Percentiles rank a stretch among this genome's conserved stretches.
Evolutionary conservation across 2,888 invertebrate genomes (phyloP).

Genomic region (Pheosia gnoma): DNA sequence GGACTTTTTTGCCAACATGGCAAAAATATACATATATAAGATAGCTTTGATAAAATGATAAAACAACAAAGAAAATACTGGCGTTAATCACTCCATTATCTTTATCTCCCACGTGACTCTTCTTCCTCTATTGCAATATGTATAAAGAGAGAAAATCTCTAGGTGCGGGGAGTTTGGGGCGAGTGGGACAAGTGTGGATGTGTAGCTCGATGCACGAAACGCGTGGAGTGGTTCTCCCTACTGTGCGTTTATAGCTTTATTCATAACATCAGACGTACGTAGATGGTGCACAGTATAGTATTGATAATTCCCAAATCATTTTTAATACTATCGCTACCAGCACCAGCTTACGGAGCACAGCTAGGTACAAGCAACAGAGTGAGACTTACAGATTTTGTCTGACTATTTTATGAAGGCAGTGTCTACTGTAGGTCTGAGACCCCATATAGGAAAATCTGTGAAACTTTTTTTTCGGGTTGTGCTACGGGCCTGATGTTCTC

Average conservation of each 20-base stretch:
- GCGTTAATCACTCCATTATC: not conserved
- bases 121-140: constrained; percentile 2
- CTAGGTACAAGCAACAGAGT: too few relatives aligned
- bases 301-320: too few relatives aligned
- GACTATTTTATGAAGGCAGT: too few relatives aligned
- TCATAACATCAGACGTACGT: not conserved
- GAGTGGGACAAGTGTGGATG: constrained; percentile 15
- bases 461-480: not conserved
- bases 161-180: constrained; percentile 3
- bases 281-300: not conserved
- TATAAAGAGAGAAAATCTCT: not conserved
- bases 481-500: not conserved
- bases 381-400: too few relatives aligned
- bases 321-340: too few relatives aligned
- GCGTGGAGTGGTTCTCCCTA: constrained; percentile 66
- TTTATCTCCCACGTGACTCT: constrained; percentile 5
- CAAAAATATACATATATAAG: too few relatives aligned
- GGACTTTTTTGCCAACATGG: too few relatives aligned
- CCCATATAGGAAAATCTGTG: too few relatives aligned
- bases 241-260: constrained; percentile 36
- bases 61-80: not conserved
- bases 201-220: constrained; percentile 37
- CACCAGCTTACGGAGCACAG: too few relatives aligned
- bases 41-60: too few relatives aligned
- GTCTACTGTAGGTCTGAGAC: too few relatives aligned